phyloP scores from a whole-genome alignment of 2,797 vertebrate species.

The Schizopygopsis malacanthus region DNA sequence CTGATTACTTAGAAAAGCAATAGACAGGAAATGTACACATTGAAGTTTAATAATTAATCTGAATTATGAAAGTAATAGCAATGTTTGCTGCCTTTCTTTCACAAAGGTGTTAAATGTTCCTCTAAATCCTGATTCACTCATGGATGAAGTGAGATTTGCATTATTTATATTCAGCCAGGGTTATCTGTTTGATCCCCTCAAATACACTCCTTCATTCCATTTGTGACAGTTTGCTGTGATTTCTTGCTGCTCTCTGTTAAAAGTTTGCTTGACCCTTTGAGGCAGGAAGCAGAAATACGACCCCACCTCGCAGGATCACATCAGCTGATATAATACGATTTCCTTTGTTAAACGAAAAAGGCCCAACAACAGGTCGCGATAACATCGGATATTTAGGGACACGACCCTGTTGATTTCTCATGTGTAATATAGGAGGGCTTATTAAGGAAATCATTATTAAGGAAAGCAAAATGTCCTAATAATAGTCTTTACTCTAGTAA shows the following conservation, averaged over 20 bases:
- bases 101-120: not conserved
- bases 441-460: no score
- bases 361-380: not conserved
- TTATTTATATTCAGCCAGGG: constrained; percentile 4
- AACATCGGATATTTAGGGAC: not conserved
- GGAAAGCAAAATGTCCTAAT: not conserved
- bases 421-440: not conserved
- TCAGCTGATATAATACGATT: constrained; percentile 52
- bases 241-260: constrained; percentile 71
- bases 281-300: constrained; percentile 54
- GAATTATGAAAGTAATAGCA: not conserved
- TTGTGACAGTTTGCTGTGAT: constrained; percentile 77
- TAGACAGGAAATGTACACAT: not conserved
- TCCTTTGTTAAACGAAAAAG: constrained; percentile 45
- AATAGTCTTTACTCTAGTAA: not conserved
- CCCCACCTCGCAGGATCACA: constrained; percentile 54
- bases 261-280: constrained; percentile 26
- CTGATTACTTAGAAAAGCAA: not conserved
- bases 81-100: constrained; percentile 44
- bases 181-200: constrained; percentile 11
- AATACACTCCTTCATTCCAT: constrained; percentile 41
- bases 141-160: not conserved
- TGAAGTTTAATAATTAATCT: not conserved
- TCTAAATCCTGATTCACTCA: not conserved
- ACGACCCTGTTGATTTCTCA: not conserved